Evolutionary conservation across 2,113 vertebrate species (phyloP), one percentile per base, ranked within the genome.

Genomic region (Phaethon lepturus): DNA sequence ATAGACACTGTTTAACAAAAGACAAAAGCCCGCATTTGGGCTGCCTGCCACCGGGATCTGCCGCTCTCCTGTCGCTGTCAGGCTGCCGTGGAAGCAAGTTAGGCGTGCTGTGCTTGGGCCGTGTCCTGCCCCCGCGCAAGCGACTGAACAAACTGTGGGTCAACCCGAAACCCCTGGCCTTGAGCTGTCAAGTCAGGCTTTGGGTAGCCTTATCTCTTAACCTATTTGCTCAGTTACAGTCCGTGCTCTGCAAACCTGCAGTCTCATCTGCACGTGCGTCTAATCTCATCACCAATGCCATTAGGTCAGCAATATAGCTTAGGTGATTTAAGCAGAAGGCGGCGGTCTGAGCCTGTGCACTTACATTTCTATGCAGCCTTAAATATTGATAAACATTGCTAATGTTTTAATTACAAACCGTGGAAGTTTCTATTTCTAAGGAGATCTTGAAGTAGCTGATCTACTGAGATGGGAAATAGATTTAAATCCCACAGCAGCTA

Each of bases 271-370:
- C 42, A 4, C 0, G 1, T 1, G 16, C 10, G 44, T 52, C 59
- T n/a, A 4, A 40, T 11, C 40, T 38, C 44, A 8, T 8, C 64
- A 17, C 13, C 49, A 23, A 1, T 1, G 3, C 22, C 1, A 25
- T 0, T 25, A 29, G 50, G n/a, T 20, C 20, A 67, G 44, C 33
- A 7, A 0, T 1, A 4, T 1, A 8, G 52, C 52, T 49, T 1
- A 10, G 42, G 42, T 67, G 18, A 17, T 4, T 3, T 5, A 3
- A 49, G n/a, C n/a, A 68, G 63, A 6, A n/a, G 10, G 17, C 28
- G 0, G 14, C 4, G 16, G 16, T 42, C 56, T 8, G 6, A 75
- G 66, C 49, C 47, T 11, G 16, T 4, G 38, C 33, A 3, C 60
- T 78, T 38, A 14, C 4, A 5, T 49, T 59, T 33, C 40, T 2